Conservation (phyloP, 2,888 invertebrate species). For the Drosophila pegasa region DNA sequence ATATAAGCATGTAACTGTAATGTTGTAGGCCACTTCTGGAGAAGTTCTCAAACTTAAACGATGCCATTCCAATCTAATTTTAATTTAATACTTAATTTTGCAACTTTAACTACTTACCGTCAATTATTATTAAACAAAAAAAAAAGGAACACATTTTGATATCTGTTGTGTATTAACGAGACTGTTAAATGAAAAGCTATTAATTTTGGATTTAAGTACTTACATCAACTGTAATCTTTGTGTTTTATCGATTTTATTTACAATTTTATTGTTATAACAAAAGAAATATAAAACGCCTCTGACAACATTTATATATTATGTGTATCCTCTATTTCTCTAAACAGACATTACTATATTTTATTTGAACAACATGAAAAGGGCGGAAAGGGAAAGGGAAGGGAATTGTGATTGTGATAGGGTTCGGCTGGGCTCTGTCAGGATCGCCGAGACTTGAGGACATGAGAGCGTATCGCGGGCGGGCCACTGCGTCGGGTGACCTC, state of each 20-base stretch:
- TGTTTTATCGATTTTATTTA: conserved; percentile 65
- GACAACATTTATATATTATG: conserved; percentile 22
- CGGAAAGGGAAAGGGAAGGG: no score
- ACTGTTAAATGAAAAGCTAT: conserved; percentile 54
- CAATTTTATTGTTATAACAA: conserved; percentile 60
- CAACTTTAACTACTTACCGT: conserved; percentile 40
- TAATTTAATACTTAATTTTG: conserved; percentile 34
- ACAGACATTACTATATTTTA: conserved; percentile 22
- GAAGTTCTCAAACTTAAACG: conserved; percentile 65
- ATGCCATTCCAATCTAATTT: conserved; percentile 70
- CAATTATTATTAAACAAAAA: conserved; percentile 58
- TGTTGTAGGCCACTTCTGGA: conserved; percentile 37
- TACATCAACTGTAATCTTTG: conserved; percentile 33
- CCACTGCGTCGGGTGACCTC: conserved; percentile 94
- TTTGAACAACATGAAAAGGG: conserved; percentile 25
- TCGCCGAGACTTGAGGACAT: conserved; percentile 79
- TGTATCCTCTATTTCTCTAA: conserved; percentile 28
- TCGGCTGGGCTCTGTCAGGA: conserved; percentile 62
- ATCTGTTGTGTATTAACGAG: conserved; percentile 50
- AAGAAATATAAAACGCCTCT: conserved; percentile 48
- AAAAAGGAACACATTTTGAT: not conserved
- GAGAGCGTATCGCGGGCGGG: conserved; percentile 87
- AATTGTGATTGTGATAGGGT: not conserved
- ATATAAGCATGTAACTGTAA: conserved; percentile 46
- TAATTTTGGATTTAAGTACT: conserved; percentile 57